These are phyloP conservation scores for Helicorthomorpha holstii DNA, from an alignment of 1,140 invertebrate species.

Conservation along the genomic window DNA sequence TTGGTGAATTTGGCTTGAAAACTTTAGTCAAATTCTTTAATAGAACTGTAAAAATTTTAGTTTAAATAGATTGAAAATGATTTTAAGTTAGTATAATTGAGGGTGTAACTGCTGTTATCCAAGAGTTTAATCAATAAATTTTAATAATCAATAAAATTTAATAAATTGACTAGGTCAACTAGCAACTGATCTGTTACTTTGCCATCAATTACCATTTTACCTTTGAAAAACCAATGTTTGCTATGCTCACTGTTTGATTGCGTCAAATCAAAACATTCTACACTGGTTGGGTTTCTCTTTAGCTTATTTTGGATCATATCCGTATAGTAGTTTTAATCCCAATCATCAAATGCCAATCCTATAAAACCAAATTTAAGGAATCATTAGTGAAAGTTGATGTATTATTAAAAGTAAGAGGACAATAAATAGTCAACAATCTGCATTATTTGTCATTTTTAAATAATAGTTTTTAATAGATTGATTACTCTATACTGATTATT, in stretches of 20 bases:
- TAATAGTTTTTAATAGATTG: no score
- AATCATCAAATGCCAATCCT: conserved; percentile 68
- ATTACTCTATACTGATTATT: no score
- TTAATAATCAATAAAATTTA: conserved; percentile 54
- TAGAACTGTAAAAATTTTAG: conserved; percentile 49
- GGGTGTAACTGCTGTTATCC: conserved; percentile 75
- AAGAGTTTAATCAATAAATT: conserved; percentile 97
- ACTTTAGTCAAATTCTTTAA: conserved; percentile 56
- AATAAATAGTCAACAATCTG: conserved; percentile 38
- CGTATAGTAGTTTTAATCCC: conserved; percentile 72
- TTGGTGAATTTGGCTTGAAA: conserved; percentile 40
- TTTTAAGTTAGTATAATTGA: conserved; percentile 1
- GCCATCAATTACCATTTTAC: conserved; percentile 71
- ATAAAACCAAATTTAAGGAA: conserved; percentile 15
- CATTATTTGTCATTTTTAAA: not conserved
- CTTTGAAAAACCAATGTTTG: conserved; percentile 77
- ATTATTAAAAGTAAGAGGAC: not conserved
- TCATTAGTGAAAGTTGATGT: not conserved
- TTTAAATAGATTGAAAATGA: conserved; percentile 7
- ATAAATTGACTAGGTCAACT: conserved; percentile 81
- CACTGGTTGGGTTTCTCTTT: conserved; percentile 86
- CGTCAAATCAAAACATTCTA: conserved; percentile 96
- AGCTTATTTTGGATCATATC: conserved; percentile 60
- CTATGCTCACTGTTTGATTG: conserved; percentile 94
- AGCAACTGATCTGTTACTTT: conserved; percentile 56